Conservation (phyloP, 2,113 vertebrate species). For the Pterocles burchelli region DNA sequence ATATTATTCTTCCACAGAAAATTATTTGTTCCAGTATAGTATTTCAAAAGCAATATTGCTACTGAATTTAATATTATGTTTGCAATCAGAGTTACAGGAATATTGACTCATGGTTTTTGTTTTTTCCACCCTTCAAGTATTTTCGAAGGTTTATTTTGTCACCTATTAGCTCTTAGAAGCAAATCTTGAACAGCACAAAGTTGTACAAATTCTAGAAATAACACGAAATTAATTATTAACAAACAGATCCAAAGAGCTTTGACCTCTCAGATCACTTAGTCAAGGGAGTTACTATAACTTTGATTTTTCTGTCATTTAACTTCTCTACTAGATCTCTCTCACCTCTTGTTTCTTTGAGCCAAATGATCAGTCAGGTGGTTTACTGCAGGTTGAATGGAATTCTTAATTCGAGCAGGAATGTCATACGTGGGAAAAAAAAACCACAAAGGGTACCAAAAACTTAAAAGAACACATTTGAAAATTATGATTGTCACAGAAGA, state of each 20-base stretch:
- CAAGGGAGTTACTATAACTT: not conserved
- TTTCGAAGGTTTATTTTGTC: not conserved
- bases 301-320: slow-evolving; percentile 5
- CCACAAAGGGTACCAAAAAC: not conserved
- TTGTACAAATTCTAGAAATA: not conserved
- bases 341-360: not conserved
- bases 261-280: not conserved
- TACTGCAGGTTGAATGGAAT: not conserved
- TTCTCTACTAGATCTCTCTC: not conserved
- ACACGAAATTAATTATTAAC: not conserved
- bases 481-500: not conserved
- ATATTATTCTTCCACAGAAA: not conserved
- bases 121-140: not conserved
- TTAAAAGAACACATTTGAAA: not conserved
- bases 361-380: not conserved
- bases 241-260: not conserved
- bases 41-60: not conserved
- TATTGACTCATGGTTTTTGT: not conserved
- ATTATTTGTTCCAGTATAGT: not conserved
- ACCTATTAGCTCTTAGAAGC: not conserved
- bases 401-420: slow-evolving; percentile 13
- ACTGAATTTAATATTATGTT: not conserved
- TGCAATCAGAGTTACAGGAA: not conserved
- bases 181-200: not conserved
- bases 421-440: not conserved